Percentiles rank a stretch among this genome's conserved stretches.
Conservation (phyloP, 1,140 invertebrate genomes). For the Laupala kohalensis region DNA sequence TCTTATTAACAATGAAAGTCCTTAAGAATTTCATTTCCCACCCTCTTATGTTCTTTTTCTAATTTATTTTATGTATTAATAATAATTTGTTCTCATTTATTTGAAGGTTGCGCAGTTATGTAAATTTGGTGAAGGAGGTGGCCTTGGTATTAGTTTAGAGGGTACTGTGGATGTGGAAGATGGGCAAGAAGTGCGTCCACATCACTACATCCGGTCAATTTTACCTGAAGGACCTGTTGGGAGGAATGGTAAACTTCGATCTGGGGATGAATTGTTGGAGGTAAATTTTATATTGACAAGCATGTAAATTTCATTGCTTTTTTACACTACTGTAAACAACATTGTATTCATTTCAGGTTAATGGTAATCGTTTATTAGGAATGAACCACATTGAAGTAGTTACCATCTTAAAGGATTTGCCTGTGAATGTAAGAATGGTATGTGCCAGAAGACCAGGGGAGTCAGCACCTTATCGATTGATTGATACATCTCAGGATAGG, state of each 20-base stretch:
- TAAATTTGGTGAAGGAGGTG: slow-evolving; percentile 76
- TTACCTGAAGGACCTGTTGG: slow-evolving; percentile 89
- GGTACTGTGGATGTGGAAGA: slow-evolving; percentile 92
- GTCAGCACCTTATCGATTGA: slow-evolving; percentile 43
- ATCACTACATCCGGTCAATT: slow-evolving; percentile 89
- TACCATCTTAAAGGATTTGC: slow-evolving; percentile 86
- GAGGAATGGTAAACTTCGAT: slow-evolving; percentile 60
- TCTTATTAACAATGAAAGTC: background rate
- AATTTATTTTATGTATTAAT: background rate
- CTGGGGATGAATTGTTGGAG: slow-evolving; percentile 81
- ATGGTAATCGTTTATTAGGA: slow-evolving; percentile 84
- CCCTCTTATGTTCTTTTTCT: too few species aligned
- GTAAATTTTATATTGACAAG: slow-evolving; percentile 27
- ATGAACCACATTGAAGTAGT: slow-evolving; percentile 95
- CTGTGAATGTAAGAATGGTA: slow-evolving; percentile 85
- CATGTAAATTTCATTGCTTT: background rate
- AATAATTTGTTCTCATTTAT: background rate
- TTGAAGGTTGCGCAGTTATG: slow-evolving; percentile 61
- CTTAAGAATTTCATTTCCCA: too few species aligned
- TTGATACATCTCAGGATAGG: slow-evolving; percentile 49
- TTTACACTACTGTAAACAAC: background rate
- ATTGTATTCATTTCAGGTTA: slow-evolving; percentile 51
- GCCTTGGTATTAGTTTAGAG: slow-evolving; percentile 89
- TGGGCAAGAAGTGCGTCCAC: slow-evolving; percentile 75
- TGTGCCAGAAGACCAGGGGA: slow-evolving; percentile 49